Conservation (phyloP, 2,888 invertebrate genomes). For the Tiliacea citrago region DNA sequence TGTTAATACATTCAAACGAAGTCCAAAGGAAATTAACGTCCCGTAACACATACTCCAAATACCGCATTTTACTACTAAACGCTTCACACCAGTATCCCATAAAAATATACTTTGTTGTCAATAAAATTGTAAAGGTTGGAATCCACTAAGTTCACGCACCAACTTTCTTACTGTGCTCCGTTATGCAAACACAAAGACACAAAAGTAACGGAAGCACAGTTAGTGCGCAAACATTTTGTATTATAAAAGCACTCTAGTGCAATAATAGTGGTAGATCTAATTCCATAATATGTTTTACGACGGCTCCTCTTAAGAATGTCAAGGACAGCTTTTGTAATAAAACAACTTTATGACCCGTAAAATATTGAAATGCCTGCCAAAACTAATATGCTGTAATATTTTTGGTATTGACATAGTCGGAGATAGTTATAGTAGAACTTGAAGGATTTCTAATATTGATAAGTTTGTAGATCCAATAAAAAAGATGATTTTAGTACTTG, state of each 20-base stretch:
- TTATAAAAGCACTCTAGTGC: slow-evolving; percentile 26
- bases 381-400: slow-evolving; percentile 11
- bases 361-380: slow-evolving; percentile 44
- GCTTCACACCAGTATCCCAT: slow-evolving; percentile 3
- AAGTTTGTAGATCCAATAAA: neutral
- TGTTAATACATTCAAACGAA: neutral
- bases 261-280: slow-evolving; percentile 6
- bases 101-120: slow-evolving; percentile 35
- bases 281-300: slow-evolving; percentile 15
- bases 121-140: slow-evolving; percentile 34
- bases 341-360: slow-evolving; percentile 47
- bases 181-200: neutral
- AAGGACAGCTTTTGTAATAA: slow-evolving; percentile 39
- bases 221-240: slow-evolving; percentile 2
- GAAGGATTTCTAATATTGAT: neutral
- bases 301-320: slow-evolving; percentile 17
- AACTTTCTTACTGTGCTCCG: neutral
- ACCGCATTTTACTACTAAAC: slow-evolving; percentile 29
- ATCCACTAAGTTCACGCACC: neutral
- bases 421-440: slow-evolving; percentile 1
- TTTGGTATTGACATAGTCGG: slow-evolving; percentile 2
- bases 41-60: neutral
- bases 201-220: neutral
- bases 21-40: slow-evolving; percentile 1
- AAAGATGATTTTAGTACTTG: neutral